Percentiles rank a stretch among this genome's conserved stretches.
Conservation (phyloP, 2,888 invertebrate genomes). For the Acanthoscelides obtectus region DNA sequence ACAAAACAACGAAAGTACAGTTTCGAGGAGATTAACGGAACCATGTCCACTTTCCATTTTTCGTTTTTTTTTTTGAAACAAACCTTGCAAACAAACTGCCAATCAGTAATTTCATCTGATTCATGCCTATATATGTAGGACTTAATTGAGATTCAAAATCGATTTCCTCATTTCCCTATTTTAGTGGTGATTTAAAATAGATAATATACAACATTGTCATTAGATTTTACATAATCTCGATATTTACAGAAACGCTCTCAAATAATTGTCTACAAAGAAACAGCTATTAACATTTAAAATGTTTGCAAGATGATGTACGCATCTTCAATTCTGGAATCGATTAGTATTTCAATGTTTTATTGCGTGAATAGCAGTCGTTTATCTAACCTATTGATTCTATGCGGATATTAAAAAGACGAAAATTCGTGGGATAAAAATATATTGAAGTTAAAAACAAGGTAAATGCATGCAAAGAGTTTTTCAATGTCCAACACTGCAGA, state of each 20-base stretch:
- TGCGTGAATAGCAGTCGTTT: background rate
- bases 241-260: background rate
- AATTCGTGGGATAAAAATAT: too few relatives aligned
- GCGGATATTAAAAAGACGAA: too few relatives aligned
- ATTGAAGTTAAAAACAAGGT: too few relatives aligned
- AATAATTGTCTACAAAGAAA: background rate
- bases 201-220: background rate
- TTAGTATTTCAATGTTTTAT: background rate
- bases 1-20: too few relatives aligned
- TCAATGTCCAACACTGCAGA: too few relatives aligned
- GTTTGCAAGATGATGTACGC: background rate
- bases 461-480: too few relatives aligned
- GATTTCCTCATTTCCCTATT: background rate
- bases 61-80: too few relatives aligned
- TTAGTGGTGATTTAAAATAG: background rate
- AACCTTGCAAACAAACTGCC: too few relatives aligned
- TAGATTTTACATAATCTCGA: background rate
- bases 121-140: background rate
- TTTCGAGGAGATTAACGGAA: too few relatives aligned
- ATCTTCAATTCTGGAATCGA: background rate
- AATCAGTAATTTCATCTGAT: too few relatives aligned
- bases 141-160: background rate
- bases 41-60: too few relatives aligned
- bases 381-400: too few relatives aligned
- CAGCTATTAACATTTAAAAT: background rate